phyloP scores from a whole-genome alignment of 2,888 invertebrate genomes.

The Drosophila neutralis region DNA sequence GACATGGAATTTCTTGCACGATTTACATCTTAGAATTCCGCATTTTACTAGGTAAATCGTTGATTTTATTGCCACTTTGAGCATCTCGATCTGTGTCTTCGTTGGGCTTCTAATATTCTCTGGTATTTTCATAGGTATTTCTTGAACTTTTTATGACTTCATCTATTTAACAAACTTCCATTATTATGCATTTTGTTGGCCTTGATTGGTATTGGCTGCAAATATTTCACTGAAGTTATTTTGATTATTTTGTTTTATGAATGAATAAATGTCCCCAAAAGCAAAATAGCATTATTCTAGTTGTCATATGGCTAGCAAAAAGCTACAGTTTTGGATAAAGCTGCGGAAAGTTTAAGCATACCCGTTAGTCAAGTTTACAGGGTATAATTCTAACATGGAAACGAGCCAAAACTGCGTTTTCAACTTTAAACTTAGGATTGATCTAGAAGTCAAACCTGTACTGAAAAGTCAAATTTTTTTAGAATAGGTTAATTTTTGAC shows the following conservation, averaged over 20 bases:
- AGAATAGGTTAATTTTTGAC: too few species aligned
- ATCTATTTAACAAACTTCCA: background rate
- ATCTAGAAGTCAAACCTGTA: background rate
- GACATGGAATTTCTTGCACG: slow-evolving; percentile 47
- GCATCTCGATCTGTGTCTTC: slow-evolving; percentile 16
- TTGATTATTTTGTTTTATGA: background rate
- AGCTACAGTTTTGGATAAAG: fast-evolving
- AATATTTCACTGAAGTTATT: background rate
- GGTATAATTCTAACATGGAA: background rate
- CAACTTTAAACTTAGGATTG: background rate
- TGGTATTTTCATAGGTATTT: slow-evolving; percentile 21
- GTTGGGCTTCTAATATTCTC: background rate
- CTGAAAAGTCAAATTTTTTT: too few species aligned
- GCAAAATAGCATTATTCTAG: background rate
- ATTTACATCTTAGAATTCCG: slow-evolving; percentile 25
- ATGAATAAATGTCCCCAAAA: background rate
- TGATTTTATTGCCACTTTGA: slow-evolving; percentile 15
- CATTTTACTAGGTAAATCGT: slow-evolving; percentile 17
- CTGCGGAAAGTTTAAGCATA: background rate
- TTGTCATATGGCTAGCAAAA: background rate
- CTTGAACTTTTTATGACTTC: slow-evolving; percentile 5
- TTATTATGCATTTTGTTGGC: background rate
- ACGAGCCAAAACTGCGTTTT: background rate
- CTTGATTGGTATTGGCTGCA: background rate
- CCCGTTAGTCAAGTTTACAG: background rate